Evolutionary conservation across 2,888 invertebrate genomes (phyloP).

Genomic region (Antheraea yamamai): DNA sequence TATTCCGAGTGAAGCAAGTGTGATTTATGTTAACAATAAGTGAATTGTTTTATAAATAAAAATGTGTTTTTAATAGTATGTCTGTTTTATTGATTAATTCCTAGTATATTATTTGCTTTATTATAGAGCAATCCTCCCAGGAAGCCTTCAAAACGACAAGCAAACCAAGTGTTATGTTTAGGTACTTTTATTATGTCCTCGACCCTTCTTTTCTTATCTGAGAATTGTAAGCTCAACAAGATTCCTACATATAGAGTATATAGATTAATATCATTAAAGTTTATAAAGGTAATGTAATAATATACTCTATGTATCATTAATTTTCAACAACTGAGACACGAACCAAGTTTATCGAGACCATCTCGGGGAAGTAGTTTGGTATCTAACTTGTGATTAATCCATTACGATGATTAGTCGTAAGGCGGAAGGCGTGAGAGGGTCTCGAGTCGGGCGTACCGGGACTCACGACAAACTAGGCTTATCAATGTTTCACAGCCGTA

Average conservation of each 20-base stretch:
- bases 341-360: slow-evolving; percentile 44
- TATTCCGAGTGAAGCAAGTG: too few relatives aligned
- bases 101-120: too few relatives aligned
- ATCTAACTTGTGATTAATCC: slow-evolving; percentile 71
- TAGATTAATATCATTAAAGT: background rate
- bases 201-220: too few relatives aligned
- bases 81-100: too few relatives aligned
- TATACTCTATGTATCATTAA: background rate
- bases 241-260: background rate
- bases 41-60: too few relatives aligned
- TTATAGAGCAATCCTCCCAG: too few relatives aligned
- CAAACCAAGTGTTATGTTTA: too few relatives aligned
- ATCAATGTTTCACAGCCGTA: slow-evolving; percentile 74
- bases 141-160: too few relatives aligned
- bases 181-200: too few relatives aligned
- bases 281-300: background rate
- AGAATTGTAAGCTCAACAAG: too few relatives aligned
- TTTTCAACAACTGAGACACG: slow-evolving; percentile 32
- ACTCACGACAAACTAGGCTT: slow-evolving; percentile 53
- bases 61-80: too few relatives aligned
- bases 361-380: slow-evolving; percentile 47
- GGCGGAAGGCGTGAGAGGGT: slow-evolving; percentile 26
- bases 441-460: slow-evolving; percentile 28
- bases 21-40: too few relatives aligned
- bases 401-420: slow-evolving; percentile 69